Evolutionary conservation across 2,113 vertebrate species (phyloP).

Genomic region (Oreochromis spilurus): DNA sequence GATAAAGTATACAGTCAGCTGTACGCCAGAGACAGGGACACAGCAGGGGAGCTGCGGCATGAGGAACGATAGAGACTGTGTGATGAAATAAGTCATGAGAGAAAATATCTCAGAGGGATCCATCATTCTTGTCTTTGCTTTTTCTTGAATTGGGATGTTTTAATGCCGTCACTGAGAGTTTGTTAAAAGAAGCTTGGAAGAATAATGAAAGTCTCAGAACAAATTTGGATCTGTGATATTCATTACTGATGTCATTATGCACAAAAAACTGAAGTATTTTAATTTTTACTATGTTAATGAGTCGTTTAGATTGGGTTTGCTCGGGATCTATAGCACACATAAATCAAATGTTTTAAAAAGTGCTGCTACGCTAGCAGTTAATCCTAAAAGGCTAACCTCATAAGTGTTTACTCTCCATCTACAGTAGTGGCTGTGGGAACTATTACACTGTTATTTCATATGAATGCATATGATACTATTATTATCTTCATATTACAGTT

Average conservation of each 20-base stretch:
- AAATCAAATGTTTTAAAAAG: background rate
- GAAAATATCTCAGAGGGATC: background rate
- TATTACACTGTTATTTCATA: background rate
- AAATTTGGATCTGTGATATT: background rate
- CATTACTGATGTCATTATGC: background rate
- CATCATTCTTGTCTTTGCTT: slow-evolving; percentile 3
- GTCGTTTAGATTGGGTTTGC: background rate
- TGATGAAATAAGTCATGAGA: background rate
- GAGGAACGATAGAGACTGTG: background rate
- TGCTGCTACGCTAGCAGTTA: background rate
- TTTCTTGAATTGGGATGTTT: background rate
- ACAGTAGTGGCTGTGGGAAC: background rate
- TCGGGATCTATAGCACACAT: background rate
- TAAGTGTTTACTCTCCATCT: background rate
- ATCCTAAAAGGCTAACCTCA: background rate
- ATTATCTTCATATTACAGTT: background rate
- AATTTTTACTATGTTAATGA: background rate
- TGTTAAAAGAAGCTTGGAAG: background rate
- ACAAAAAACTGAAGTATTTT: background rate
- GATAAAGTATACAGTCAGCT: background rate
- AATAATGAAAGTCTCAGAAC: background rate
- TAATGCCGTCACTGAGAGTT: background rate
- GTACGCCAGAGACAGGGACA: background rate
- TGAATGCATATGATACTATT: background rate
- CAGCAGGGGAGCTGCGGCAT: slow-evolving; percentile 1